Evolutionary conservation across 92 coral and sea anemone genomes (phyloP), one percentile per base, ranked within the genome.

Genomic region (Palythoa caribaeorum): DNA sequence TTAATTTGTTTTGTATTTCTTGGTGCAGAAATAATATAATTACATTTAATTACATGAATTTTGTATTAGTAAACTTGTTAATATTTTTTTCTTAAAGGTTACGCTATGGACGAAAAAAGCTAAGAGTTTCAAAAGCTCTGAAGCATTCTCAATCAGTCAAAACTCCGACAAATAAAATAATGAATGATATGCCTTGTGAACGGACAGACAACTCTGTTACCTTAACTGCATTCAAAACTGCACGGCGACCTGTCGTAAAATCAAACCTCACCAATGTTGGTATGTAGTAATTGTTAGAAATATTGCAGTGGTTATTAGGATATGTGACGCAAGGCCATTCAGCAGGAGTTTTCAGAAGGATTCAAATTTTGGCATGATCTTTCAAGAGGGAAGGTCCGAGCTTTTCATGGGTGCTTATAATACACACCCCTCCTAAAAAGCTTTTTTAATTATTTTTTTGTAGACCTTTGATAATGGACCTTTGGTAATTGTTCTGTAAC

Each of bases 191-290:
- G 10, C 28, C 71, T 7, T 66, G 75, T 40, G 59, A 51, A 47
- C 50, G 59, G 19, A 28, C 73, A 47, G 86, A 81, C 55, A 81
- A 81, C 62, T 66, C 86, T 47, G 75, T 81, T 21, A 81, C 86
- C 53, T 69, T 81, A 51, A 81, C 14, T 59, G 20, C 86, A 65
- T 19, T 81, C 86, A 81, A 81, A 81, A 74, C 86, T 39, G 38
- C 9, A 4, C n/a, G 63, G 37, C 38, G 86, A 48, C 86, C 86
- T 63, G 74, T 81, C 17, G 86, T 81, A 39, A 81, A 81, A n/a
- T 81, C 76, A 16, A 81, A 81, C 57, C 75, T 81, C 47, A 81
- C 86, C 16, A 81, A 81, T 47, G 21, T 81, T 81, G 76, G 86
- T 81, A 65, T 47, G 86, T 65, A 40, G 7, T 8, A 44, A 44